Evolutionary conservation across 2,113 vertebrate species (phyloP).

Genomic region (Ranitomeya variabilis): DNA sequence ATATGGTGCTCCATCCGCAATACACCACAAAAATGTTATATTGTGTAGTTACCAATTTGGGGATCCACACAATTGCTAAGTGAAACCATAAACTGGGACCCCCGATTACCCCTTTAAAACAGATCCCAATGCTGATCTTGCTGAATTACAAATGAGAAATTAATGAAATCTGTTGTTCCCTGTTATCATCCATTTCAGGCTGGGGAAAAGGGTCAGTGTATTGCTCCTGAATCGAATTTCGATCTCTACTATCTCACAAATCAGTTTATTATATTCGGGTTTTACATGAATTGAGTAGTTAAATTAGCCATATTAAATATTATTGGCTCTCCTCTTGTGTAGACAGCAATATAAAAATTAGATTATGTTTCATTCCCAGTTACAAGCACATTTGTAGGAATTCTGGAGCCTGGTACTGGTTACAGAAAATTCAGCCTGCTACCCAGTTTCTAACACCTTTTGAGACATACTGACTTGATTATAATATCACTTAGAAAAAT

Average conservation of each 20-base stretch:
- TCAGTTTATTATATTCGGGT: background rate
- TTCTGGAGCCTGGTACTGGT: constrained; percentile 31
- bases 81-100: too few species aligned
- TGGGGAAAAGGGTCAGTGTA: background rate
- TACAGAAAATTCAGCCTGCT: constrained; percentile 36
- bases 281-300: constrained; percentile 21
- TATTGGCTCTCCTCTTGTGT: background rate
- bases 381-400: constrained; percentile 18
- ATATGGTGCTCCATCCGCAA: too few species aligned
- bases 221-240: background rate
- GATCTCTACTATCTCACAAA: background rate
- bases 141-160: background rate
- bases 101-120: too few species aligned
- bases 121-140: too few species aligned
- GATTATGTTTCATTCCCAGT: constrained; percentile 41
- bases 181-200: background rate
- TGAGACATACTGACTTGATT: constrained; percentile 47
- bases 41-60: too few species aligned
- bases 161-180: background rate
- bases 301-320: constrained; percentile 16
- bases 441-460: constrained; percentile 47
- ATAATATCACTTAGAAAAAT: constrained; percentile 46
- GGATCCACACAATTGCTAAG: too few species aligned
- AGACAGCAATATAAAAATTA: constrained; percentile 38
- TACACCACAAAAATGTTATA: too few species aligned